Base-by-base conservation (phyloP, 2,888 invertebrate genomes). In the Acanthococcus lagerstroemiae region DNA sequence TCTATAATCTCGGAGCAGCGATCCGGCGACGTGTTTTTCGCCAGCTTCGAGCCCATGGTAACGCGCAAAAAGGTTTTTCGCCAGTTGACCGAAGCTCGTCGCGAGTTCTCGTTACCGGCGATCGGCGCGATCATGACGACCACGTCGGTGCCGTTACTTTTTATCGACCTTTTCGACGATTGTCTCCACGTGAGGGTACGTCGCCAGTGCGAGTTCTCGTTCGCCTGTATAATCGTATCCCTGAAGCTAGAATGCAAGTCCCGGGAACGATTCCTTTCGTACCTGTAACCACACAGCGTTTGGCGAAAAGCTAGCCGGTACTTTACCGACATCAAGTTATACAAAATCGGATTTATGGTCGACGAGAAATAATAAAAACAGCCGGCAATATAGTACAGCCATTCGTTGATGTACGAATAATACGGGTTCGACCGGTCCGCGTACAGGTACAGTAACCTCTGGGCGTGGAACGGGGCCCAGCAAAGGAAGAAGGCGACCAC, bases 401-500 rank as follows among this genome's bases (percentile, higher is more conserved):
- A 87, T 73, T 87, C 86, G 76, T 89, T 90, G 72, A 88, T 80
- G 68, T 79, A 78, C 66, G 81, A 78, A 75, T 82, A 82, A 76
- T 83, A 85, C 73, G 84, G 79, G 0, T 76, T 75, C 22, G 82
- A 76, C 69, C 80, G 80, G 3, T 50, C 50, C 26, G 83, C 87
- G 75, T 91, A 87, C 71, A 90, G 82, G 75, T 86, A 89, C 76
- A 92, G 83, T 63, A 95, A 80, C 5, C 95, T 80, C 77, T 95
- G 95, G 69, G 89, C 84, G 79, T 95, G 95, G 79, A 95, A 95
- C 26, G 95, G 95, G 0, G 93, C 91, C 95, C 95, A 95, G 77
- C 95, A 94, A 12, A 93, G 79, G 79, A 95, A 95, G 80, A 95
- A 95, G 30, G 90, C 88, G 6, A 94, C 81, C 63, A 95, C 95